Percentiles rank a stretch among this genome's conserved stretches.
phyloP scores from a whole-genome alignment of 2,797 vertebrate species.

The Sebastes hopkinsi region DNA sequence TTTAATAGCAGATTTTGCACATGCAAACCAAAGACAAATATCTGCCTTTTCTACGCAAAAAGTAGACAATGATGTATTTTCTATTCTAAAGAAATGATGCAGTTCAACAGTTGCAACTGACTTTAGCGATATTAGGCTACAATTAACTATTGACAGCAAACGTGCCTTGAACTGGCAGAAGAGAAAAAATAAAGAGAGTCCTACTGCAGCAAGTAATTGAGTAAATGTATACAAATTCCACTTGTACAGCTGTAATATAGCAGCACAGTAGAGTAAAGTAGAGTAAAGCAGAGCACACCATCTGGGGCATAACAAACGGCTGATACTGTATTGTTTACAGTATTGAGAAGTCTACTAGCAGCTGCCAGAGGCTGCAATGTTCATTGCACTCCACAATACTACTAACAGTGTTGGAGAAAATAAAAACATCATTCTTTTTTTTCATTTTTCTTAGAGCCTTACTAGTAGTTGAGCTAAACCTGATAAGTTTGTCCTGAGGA shows the following conservation, averaged over 20 bases:
- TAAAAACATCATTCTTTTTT: not conserved
- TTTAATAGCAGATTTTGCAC: too few species aligned
- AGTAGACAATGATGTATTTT: too few species aligned
- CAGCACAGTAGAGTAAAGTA: not conserved
- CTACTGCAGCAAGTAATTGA: not conserved
- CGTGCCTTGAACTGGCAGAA: not conserved
- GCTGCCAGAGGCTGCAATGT: not conserved
- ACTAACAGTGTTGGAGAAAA: not conserved
- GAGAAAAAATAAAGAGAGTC: not conserved
- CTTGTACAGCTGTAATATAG: not conserved
- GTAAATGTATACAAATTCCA: not conserved
- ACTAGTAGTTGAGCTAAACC: not conserved
- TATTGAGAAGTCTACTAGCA: not conserved
- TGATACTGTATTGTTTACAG: not conserved
- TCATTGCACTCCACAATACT: not conserved
- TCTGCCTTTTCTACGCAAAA: too few species aligned
- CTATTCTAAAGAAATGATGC: not conserved
- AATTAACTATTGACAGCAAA: not conserved
- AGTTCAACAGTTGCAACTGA: not conserved
- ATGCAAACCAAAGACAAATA: too few species aligned
- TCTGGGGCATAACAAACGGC: not conserved
- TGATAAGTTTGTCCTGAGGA: constrained; percentile 33
- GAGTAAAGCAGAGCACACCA: not conserved
- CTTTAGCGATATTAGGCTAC: not conserved
- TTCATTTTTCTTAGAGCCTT: not conserved